Percentiles rank a stretch among this genome's conserved stretches.
Conservation (phyloP, 2,888 invertebrate species). For the Brachynemurus nebulosus region DNA sequence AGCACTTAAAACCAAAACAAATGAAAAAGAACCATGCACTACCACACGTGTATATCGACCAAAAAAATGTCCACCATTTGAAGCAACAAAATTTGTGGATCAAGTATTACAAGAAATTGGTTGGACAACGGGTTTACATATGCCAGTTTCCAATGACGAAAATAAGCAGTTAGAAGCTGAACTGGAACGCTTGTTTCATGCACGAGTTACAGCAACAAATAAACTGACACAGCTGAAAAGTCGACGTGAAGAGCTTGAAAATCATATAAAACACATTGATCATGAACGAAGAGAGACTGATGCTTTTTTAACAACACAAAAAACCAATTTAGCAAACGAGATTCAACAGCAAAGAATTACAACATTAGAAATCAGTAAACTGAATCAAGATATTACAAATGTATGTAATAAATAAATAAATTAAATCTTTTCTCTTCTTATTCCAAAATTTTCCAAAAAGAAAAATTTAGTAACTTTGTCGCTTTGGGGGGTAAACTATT, state of each 20-base stretch:
- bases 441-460: too few relatives aligned
- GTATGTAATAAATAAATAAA: neutral
- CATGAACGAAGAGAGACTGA: constrained; percentile 41
- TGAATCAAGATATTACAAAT: neutral
- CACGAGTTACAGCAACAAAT: constrained; percentile 33
- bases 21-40: constrained; percentile 18
- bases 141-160: constrained; percentile 65
- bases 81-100: constrained; percentile 35
- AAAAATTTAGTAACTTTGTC: too few relatives aligned
- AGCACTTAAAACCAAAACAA: neutral
- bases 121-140: constrained; percentile 62
- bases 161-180: constrained; percentile 44
- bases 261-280: constrained; percentile 37
- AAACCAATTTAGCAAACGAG: constrained; percentile 53
- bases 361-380: constrained; percentile 26
- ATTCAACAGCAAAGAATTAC: constrained; percentile 33
- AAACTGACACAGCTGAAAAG: constrained; percentile 32
- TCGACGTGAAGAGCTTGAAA: constrained; percentile 31
- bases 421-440: too few relatives aligned
- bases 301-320: constrained; percentile 49
- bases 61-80: neutral
- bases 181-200: constrained; percentile 35
- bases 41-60: too few relatives aligned
- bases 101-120: constrained; percentile 54
- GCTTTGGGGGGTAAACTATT: too few relatives aligned